Evolutionary conservation across 2,113 vertebrate species (phyloP).

Genomic region (Platysternon megacephalum): DNA sequence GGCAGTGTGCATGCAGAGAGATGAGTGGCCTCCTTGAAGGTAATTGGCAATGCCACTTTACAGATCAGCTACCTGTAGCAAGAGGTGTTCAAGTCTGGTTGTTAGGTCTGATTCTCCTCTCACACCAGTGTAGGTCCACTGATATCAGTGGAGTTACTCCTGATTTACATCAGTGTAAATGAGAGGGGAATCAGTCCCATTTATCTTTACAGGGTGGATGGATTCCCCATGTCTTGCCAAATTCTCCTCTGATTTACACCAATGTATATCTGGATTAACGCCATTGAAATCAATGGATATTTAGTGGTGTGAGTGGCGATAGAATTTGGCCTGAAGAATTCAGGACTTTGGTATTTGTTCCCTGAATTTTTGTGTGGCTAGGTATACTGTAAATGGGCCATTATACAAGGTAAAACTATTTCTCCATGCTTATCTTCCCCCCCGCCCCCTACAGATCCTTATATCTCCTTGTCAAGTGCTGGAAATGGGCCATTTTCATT

Average conservation of each 20-base stretch:
- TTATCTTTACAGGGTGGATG: not conserved
- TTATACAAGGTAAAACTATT: no score
- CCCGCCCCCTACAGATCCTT: no score
- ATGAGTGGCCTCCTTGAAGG: not conserved
- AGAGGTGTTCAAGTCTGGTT: not conserved
- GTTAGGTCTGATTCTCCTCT: not conserved
- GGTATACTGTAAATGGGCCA: not conserved
- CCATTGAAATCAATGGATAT: not conserved
- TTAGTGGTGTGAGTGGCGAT: not conserved
- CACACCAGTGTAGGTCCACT: not conserved
- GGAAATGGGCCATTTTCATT: no score
- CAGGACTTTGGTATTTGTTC: slow-evolving; percentile 30
- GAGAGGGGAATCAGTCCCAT: not conserved
- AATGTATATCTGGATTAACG: slow-evolving; percentile 38
- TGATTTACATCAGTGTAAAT: not conserved
- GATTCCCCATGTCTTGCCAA: slow-evolving; percentile 21
- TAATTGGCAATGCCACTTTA: not conserved
- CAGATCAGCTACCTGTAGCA: not conserved
- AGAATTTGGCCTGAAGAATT: slow-evolving; percentile 36
- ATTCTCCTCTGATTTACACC: not conserved
- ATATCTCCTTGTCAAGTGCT: no score
- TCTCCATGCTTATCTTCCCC: no score
- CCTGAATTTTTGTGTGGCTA: slow-evolving; percentile 27
- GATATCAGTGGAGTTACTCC: not conserved
- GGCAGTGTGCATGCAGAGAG: not conserved